phyloP scores from a whole-genome alignment of 2,797 vertebrate genomes.

The Sylvilagus floridanus region DNA sequence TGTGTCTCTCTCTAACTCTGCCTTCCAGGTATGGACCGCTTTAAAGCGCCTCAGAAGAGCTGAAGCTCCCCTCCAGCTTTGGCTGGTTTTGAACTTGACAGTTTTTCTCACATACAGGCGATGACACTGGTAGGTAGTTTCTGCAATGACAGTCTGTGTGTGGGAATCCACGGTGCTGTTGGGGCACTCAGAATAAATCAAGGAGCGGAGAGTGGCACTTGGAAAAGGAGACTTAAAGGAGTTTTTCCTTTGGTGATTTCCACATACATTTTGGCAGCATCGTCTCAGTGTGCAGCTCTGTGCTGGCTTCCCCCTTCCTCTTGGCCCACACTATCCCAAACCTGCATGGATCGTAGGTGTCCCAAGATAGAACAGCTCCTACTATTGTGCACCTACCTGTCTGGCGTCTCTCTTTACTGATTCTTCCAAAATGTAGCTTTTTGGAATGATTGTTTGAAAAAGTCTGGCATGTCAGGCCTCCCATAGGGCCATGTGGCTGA shows the following conservation, averaged over 20 bases:
- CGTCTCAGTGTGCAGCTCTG: rapidly evolving
- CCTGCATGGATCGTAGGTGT: rapidly evolving
- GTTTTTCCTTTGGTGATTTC: too few species aligned
- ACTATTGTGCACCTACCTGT: neutral
- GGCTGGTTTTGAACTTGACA: neutral
- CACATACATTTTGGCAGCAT: rapidly evolving
- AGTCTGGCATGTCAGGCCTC: neutral
- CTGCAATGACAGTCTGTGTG: neutral
- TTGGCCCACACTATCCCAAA: rapidly evolving
- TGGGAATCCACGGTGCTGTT: neutral
- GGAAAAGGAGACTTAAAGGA: neutral
- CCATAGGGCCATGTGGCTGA: rapidly evolving
- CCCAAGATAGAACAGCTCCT: neutral
- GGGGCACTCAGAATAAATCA: neutral
- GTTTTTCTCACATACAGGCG: neutral
- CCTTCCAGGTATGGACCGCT: neutral
- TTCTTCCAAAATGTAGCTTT: neutral
- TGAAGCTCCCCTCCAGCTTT: neutral
- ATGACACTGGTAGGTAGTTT: neutral
- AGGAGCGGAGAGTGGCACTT: neutral
- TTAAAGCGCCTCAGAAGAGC: neutral
- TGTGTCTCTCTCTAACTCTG: too few species aligned
- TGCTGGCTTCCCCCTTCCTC: neutral
- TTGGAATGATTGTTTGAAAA: neutral
- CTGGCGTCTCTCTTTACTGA: neutral